A percentile compares a stretch with the other conserved stretches of the same genome.
Evolutionary conservation across 1,140 invertebrate genomes (phyloP).

Genomic region (Formica selysi): DNA sequence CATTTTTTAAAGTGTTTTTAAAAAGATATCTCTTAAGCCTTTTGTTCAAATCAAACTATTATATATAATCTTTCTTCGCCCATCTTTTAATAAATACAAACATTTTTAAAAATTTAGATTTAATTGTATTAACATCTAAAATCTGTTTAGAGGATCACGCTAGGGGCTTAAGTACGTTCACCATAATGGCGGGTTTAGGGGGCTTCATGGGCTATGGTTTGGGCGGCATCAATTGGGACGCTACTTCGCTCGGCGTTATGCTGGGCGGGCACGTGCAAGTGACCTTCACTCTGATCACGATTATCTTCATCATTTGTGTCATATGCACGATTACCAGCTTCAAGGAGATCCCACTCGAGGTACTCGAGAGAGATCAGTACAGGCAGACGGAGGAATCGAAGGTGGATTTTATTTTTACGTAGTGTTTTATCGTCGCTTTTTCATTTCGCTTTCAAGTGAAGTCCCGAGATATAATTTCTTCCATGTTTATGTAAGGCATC

Average conservation of each 20-base stretch:
- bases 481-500: slow-evolving; percentile 63
- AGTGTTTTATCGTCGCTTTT: not conserved
- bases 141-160: slow-evolving; percentile 93
- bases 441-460: not conserved
- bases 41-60: no score
- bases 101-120: no score
- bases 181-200: slow-evolving; percentile 98
- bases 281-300: slow-evolving; percentile 95
- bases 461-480: not conserved
- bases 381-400: slow-evolving; percentile 81
- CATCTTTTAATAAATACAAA: no score
- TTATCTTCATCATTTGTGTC: slow-evolving; percentile 95
- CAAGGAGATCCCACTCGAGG: slow-evolving; percentile 93
- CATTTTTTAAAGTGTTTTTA: no score
- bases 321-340: slow-evolving; percentile 94
- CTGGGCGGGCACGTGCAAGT: slow-evolving; percentile 96
- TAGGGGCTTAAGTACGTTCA: slow-evolving; percentile 96
- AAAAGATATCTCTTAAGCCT: no score
- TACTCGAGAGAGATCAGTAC: slow-evolving; percentile 86
- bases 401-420: slow-evolving; percentile 70
- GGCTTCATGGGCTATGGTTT: slow-evolving; percentile 97
- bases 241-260: slow-evolving; percentile 91
- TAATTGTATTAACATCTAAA: slow-evolving; percentile 2
- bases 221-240: slow-evolving; percentile 97
- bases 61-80: no score